phyloP scores from a whole-genome alignment of 2,888 invertebrate genomes.

The Eilema sororculum region DNA sequence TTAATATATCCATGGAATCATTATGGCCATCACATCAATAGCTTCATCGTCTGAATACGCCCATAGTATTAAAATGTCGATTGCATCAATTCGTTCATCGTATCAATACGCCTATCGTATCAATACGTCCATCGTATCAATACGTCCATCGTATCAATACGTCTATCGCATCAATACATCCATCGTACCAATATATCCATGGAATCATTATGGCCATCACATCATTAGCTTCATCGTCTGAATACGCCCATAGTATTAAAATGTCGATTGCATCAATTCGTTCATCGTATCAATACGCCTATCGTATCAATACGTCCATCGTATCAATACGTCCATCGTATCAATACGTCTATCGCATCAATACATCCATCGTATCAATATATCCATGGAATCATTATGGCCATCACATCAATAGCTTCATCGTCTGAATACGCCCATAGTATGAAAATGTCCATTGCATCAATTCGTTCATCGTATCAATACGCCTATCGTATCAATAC shows the following conservation, averaged over 20 bases:
- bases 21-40: conserved; percentile 29
- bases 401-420: conserved; percentile 51
- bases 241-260: conserved; percentile 25
- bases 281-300: not conserved
- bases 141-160: conserved; percentile 34
- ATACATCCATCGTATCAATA: conserved; percentile 30
- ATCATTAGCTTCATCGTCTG: conserved; percentile 55
- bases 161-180: conserved; percentile 56
- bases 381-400: no score
- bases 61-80: conserved; percentile 52
- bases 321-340: not conserved
- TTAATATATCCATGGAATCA: no score
- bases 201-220: not conserved
- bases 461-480: not conserved
- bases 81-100: conserved; percentile 26
- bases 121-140: conserved; percentile 29
- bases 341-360: conserved; percentile 57
- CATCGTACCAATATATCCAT: not conserved
- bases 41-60: conserved; percentile 50
- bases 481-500: conserved; percentile 30
- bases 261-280: conserved; percentile 51
- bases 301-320: conserved; percentile 30
- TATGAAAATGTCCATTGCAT: conserved; percentile 56
- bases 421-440: conserved; percentile 25
- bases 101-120: not conserved